Conservation (phyloP, 2,797 vertebrate genomes). For the Labeo calbasu region DNA sequence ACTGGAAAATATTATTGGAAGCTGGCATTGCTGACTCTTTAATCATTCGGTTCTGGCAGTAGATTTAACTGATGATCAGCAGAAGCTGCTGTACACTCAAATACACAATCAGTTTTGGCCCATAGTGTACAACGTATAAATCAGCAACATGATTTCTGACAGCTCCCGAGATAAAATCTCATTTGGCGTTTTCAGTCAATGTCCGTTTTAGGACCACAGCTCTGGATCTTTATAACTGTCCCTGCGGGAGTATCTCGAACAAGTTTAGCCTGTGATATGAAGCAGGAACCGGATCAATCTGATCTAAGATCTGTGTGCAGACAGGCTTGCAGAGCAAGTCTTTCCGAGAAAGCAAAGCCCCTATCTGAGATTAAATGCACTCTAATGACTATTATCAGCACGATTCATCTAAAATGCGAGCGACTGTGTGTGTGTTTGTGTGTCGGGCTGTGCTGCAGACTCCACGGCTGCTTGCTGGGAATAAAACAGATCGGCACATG, state of each 20-base stretch:
- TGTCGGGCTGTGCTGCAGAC: conserved; percentile 27
- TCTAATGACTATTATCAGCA: conserved; percentile 48
- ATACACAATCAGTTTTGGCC: neutral
- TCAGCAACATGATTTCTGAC: conserved; percentile 7
- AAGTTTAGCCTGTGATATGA: conserved; percentile 23
- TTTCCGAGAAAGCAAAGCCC: conserved; percentile 26
- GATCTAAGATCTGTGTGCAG: conserved; percentile 21
- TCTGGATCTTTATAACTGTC: conserved; percentile 30
- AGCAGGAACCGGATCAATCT: conserved; percentile 43
- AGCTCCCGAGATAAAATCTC: neutral
- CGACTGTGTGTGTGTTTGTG: conserved; percentile 21
- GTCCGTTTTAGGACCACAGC: conserved; percentile 20
- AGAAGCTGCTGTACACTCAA: neutral
- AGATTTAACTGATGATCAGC: neutral
- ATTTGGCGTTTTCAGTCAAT: conserved; percentile 5
- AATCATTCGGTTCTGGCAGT: neutral
- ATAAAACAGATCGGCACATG: conserved; percentile 29
- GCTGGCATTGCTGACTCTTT: neutral
- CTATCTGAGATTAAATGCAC: conserved; percentile 43
- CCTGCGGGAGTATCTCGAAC: conserved; percentile 15
- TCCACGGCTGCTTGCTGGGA: conserved; percentile 42
- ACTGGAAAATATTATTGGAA: neutral
- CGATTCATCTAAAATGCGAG: conserved; percentile 41
- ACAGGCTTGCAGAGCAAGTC: neutral
- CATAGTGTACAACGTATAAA: neutral